A percentile compares a stretch with the other conserved stretches of the same genome.
Evolutionary conservation across 2,797 vertebrate genomes (phyloP).

Genomic region (Ficedula albicollis): DNA sequence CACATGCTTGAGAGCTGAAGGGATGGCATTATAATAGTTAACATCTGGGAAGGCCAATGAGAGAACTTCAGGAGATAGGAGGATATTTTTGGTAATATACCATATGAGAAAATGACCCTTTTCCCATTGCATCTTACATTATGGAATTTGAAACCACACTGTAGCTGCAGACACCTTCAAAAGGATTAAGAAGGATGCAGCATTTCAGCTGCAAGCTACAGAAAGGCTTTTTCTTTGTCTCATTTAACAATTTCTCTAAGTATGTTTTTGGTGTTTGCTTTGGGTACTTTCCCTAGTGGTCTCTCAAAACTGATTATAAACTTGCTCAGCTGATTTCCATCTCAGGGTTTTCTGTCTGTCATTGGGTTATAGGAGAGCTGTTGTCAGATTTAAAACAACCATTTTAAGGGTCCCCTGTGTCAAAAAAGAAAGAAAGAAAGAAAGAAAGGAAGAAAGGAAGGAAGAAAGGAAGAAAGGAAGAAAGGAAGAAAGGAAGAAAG

Average conservation of each 20-base stretch:
- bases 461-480: background rate
- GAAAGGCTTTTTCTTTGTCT: conserved; percentile 12
- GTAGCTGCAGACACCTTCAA: background rate
- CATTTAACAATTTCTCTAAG: background rate
- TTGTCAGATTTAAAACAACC: conserved; percentile 9
- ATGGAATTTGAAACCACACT: background rate
- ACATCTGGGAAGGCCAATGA: background rate
- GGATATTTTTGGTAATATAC: background rate
- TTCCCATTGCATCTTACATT: background rate
- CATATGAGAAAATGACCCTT: background rate
- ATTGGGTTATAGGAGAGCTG: background rate
- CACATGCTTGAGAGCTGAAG: background rate
- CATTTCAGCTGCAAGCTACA: background rate
- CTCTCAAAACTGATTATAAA: background rate
- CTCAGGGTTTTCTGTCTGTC: background rate
- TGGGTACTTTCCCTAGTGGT: background rate
- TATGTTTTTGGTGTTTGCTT: background rate
- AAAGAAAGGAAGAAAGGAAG: background rate
- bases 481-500: too few relatives aligned
- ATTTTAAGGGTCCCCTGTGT: background rate
- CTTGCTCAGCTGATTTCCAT: background rate
- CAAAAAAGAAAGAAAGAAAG: background rate
- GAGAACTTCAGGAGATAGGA: background rate
- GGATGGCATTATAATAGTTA: background rate
- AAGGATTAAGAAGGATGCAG: background rate